Base-by-base conservation (phyloP, 2,113 vertebrate species). In the Entomyzon cyanotis region DNA sequence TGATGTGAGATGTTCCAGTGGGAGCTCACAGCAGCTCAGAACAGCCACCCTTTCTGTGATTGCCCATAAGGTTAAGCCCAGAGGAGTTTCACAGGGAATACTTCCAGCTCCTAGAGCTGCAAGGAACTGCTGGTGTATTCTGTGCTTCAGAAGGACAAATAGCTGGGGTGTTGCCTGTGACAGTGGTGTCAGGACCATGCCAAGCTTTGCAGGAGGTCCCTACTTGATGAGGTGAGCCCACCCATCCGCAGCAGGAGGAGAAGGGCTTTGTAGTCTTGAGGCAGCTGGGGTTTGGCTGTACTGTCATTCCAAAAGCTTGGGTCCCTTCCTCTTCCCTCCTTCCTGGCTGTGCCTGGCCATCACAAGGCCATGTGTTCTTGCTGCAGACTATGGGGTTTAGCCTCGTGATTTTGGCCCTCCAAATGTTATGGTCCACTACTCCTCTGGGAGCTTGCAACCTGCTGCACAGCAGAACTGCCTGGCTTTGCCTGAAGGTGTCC, bases 81-180 rank as follows among this genome's bases (percentile, higher is more conserved):
- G 53, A 56, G 19, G 35, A 3, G 4, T 77, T 16, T 55, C 11
- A 49, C 3, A 13, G 24, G 64, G 49, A 81, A 50, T 28, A 50
- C 14, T 41, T 68, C 25, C 49, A 84, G 25, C 17, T 94, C 63
- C 53, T 47, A 42, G 37, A 75, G 55, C 60, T 81, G 50, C 41
- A 84, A 81, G 59, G 59, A 81, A 12, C 41, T 87, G 33, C 41
- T 74, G 41, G 23, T 79, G 18, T 46, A 46, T 59, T 55, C 15
- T 64, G 0, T 37, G 77, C 22, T 11, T 71, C n/a, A 59, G 65
- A 27, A 83, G 49, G 41, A 78, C 31, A 85, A 65, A 25, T 8
- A 44, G 27, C 74, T 59, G 65, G 44, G 44, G 23, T 1, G 3
- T 11, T 2, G 1, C 33, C 35, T 0, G 0, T 52, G 17, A 44